Evolutionary conservation across 2,888 invertebrate species (phyloP).

Genomic region (Drosophila crucigera): DNA sequence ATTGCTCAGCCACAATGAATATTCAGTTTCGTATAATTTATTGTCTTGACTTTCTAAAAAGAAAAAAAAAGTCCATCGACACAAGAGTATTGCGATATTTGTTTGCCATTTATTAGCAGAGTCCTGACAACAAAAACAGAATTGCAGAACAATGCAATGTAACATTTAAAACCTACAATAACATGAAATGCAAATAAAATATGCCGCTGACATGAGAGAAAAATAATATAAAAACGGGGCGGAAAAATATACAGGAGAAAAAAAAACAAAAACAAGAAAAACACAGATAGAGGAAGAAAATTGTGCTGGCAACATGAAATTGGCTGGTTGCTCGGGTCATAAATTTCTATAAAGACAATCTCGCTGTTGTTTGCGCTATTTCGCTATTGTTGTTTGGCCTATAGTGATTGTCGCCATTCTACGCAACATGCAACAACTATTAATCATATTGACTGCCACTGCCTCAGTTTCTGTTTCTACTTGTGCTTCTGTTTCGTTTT

Average conservation of each 20-base stretch:
- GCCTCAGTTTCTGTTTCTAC: constrained; percentile 2
- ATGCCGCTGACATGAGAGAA: constrained; percentile 36
- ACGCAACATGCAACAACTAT: constrained; percentile 76
- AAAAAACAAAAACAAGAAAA: constrained; percentile 11
- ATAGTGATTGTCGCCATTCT: constrained; percentile 56
- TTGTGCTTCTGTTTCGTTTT: neutral
- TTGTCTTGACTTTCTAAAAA: constrained; percentile 3
- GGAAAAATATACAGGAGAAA: constrained; percentile 16
- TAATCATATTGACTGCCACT: constrained; percentile 72
- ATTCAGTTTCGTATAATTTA: constrained; percentile 5
- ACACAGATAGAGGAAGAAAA: constrained; percentile 2
- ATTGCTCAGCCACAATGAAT: neutral
- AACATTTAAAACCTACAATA: constrained; percentile 56
- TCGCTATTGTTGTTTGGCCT: constrained; percentile 19
- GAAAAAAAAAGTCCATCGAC: neutral
- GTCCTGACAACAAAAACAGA: constrained; percentile 2
- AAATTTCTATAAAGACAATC: constrained; percentile 68
- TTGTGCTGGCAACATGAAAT: constrained; percentile 66
- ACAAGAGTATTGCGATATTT: constrained; percentile 36
- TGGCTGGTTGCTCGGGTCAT: constrained; percentile 71
- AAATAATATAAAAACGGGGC: constrained; percentile 15
- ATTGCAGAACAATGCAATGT: constrained; percentile 51
- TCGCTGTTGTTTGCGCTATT: constrained; percentile 52
- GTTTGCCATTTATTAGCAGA: constrained; percentile 19
- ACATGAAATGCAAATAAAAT: constrained; percentile 59